Percentiles rank a stretch among this genome's conserved stretches.
Conservation (phyloP, 2,888 invertebrate species). For the Sesia apiformis region DNA sequence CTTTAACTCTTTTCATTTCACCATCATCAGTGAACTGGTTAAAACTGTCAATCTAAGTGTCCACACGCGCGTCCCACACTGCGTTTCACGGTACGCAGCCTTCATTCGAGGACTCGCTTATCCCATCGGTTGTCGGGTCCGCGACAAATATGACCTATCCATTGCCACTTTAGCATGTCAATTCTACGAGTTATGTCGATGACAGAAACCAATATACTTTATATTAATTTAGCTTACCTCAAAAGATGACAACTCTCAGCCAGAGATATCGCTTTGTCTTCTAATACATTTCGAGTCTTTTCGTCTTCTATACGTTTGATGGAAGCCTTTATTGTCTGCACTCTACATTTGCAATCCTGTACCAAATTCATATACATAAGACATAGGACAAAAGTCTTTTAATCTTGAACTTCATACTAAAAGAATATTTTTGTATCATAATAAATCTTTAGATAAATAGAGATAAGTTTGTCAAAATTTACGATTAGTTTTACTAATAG, state of each 20-base stretch:
- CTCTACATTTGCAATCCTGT: slow-evolving; percentile 35
- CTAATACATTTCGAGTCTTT: slow-evolving; percentile 21
- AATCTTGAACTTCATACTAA: no score
- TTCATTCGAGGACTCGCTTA: neutral
- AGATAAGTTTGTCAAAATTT: no score
- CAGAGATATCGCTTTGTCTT: slow-evolving; percentile 22
- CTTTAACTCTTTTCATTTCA: no score
- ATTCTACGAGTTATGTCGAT: neutral
- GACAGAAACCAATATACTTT: neutral
- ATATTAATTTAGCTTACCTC: slow-evolving; percentile 22
- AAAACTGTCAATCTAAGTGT: no score
- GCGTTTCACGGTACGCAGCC: no score
- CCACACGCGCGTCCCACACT: no score
- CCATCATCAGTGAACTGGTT: no score
- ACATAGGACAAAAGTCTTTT: neutral
- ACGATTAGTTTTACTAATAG: no score
- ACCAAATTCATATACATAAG: slow-evolving; percentile 1
- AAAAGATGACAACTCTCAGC: slow-evolving; percentile 36
- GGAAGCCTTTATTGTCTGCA: slow-evolving; percentile 23
- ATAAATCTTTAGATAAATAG: no score
- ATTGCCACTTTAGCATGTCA: no score
- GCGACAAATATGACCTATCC: neutral
- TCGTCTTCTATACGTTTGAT: slow-evolving; percentile 27
- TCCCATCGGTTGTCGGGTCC: neutral
- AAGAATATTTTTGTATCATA: no score